Conservation (phyloP, 1,140 invertebrate genomes). For the Cardiocondyla obscurior region DNA sequence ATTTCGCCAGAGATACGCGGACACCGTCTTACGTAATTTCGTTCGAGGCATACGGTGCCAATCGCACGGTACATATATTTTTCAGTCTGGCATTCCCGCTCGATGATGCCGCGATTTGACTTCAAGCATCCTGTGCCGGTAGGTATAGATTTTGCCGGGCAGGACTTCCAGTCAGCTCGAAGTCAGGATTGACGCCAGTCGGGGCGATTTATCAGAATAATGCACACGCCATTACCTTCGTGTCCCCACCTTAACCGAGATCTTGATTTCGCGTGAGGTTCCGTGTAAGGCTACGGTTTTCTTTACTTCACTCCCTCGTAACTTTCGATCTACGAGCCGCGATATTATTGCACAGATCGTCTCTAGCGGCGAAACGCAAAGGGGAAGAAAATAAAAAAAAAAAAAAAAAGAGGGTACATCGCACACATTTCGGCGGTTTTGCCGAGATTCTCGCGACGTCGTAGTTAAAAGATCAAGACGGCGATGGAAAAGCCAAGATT, state of each 20-base stretch:
- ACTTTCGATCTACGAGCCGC: conserved; percentile 62
- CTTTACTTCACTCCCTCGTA: conserved; percentile 61
- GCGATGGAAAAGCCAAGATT: neutral
- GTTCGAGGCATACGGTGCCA: neutral
- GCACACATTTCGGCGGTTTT: conserved; percentile 17
- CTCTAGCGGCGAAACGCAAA: conserved; percentile 36
- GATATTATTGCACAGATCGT: conserved; percentile 55
- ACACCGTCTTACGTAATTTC: neutral
- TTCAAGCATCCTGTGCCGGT: conserved; percentile 63
- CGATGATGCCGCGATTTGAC: conserved; percentile 57
- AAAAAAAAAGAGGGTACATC: too few relatives aligned
- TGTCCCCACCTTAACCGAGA: conserved; percentile 71
- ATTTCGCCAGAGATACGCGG: neutral
- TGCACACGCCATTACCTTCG: conserved; percentile 74
- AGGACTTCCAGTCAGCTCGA: conserved; percentile 69
- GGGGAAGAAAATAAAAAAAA: too few relatives aligned
- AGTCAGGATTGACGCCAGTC: conserved; percentile 74
- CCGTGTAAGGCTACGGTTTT: conserved; percentile 68
- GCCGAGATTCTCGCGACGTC: neutral
- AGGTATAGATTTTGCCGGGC: conserved; percentile 69
- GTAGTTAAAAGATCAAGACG: conserved; percentile 31
- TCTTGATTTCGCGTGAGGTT: conserved; percentile 70
- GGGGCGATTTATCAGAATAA: conserved; percentile 75
- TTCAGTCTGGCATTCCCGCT: conserved; percentile 8
- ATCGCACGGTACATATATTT: conserved; percentile 33